phyloP scores from a whole-genome alignment of 2,888 invertebrate genomes.

The Lithophane semibrunnea region DNA sequence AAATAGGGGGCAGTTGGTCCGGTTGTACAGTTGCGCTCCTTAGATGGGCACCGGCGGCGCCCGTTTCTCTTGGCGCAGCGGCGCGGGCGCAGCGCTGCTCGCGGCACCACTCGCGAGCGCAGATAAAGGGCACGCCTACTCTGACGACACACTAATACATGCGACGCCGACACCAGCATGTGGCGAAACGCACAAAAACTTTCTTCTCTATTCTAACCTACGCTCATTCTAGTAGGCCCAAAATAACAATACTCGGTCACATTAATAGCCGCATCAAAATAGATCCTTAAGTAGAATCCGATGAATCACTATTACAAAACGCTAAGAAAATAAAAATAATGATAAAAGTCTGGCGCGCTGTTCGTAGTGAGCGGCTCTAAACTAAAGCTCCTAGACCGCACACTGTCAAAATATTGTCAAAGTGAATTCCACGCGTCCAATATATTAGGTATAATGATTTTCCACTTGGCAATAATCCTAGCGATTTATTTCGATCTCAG shows the following conservation, averaged over 20 bases:
- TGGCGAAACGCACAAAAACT: constrained; percentile 62
- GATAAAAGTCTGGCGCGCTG: constrained; percentile 74
- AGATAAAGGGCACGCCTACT: constrained; percentile 65
- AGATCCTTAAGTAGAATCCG: constrained; percentile 77
- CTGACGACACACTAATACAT: constrained; percentile 59
- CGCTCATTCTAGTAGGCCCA: constrained; percentile 56
- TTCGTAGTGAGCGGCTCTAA: constrained; percentile 79
- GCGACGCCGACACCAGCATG: constrained; percentile 48
- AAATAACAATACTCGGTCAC: constrained; percentile 66
- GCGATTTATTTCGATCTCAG: constrained; percentile 89
- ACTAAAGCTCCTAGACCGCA: constrained; percentile 83
- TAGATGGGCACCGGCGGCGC: constrained; percentile 85
- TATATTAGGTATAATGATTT: constrained; percentile 88
- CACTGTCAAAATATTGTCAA: constrained; percentile 90
- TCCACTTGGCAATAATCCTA: constrained; percentile 90
- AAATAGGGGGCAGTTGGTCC: constrained; percentile 84
- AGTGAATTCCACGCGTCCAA: constrained; percentile 89
- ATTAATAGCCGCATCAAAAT: constrained; percentile 76
- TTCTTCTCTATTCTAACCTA: constrained; percentile 59
- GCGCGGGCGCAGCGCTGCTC: constrained; percentile 57
- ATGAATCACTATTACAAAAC: constrained; percentile 75
- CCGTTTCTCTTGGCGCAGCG: constrained; percentile 78
- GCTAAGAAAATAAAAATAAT: constrained; percentile 78
- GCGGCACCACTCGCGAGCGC: constrained; percentile 58
- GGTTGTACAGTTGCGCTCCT: constrained; percentile 88